Conservation (phyloP, 2,113 vertebrate genomes). For the Varanus komodoensis region DNA sequence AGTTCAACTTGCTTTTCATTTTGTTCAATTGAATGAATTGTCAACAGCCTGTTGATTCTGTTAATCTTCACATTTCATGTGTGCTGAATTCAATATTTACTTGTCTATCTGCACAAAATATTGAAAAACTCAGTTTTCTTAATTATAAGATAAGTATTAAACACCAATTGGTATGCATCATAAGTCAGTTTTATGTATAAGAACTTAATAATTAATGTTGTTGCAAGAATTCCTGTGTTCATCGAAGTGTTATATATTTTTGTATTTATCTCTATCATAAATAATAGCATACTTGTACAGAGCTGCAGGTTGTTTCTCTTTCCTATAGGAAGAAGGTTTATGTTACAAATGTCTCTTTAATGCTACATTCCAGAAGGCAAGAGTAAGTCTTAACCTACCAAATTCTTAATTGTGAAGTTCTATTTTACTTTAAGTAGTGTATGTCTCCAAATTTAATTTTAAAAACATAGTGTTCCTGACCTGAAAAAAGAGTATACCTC, state of each 20-base stretch:
- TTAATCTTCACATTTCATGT: constrained; percentile 38
- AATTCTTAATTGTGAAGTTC: too few species aligned
- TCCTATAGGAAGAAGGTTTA: not conserved
- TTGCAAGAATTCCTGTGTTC: constrained; percentile 15
- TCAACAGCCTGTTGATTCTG: constrained; percentile 40
- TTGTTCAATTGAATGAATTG: constrained; percentile 71
- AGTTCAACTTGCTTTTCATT: constrained; percentile 71
- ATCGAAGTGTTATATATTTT: constrained; percentile 14
- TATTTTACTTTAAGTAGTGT: too few species aligned
- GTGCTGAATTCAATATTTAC: constrained; percentile 38
- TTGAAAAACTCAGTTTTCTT: not conserved
- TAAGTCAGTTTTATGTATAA: constrained; percentile 20
- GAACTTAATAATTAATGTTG: not conserved
- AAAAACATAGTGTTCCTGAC: too few species aligned
- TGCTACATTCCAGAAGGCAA: too few species aligned
- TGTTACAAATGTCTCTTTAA: not conserved
- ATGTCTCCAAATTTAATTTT: too few species aligned
- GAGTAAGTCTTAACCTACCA: too few species aligned
- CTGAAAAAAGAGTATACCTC: too few species aligned
- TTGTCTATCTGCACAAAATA: constrained; percentile 34
- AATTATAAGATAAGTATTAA: constrained; percentile 32
- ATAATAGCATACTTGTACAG: not conserved
- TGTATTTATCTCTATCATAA: not conserved
- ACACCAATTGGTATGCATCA: constrained; percentile 39
- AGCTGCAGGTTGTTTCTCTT: not conserved